Evolutionary conservation across 2,113 vertebrate species (phyloP).

Genomic region (Neolamprologus ventralis): DNA sequence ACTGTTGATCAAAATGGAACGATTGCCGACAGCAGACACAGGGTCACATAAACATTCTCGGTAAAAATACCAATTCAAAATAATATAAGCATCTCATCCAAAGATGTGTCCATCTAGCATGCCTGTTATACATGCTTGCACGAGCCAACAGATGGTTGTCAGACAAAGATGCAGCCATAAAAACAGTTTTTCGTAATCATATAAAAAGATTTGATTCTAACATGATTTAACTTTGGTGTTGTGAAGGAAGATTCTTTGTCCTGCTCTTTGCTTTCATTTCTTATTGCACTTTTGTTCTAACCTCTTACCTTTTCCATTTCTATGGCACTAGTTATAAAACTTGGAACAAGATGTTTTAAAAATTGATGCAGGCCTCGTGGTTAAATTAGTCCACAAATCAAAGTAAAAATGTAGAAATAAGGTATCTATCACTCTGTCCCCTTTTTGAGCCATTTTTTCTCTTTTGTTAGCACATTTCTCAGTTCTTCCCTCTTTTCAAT

Average conservation of each 20-base stretch:
- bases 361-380: background rate
- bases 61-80: background rate
- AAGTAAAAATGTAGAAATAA: background rate
- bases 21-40: slow-evolving; percentile 32
- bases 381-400: background rate
- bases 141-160: background rate
- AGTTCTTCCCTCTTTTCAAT: fast-evolving
- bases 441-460: background rate
- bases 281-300: background rate
- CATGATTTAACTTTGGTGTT: background rate
- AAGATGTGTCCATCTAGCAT: background rate
- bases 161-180: background rate
- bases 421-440: background rate
- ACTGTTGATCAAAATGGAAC: slow-evolving; percentile 25
- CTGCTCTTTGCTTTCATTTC: background rate
- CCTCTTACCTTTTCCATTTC: background rate
- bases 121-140: background rate
- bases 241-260: background rate
- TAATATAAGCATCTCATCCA: background rate
- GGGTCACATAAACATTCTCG: background rate
- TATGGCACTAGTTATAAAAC: background rate
- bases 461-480: background rate
- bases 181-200: background rate
- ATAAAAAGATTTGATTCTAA: background rate
- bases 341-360: background rate